A percentile compares a stretch with the other conserved stretches of the same genome.
These are phyloP conservation scores for Varanus salvator DNA, from an alignment of 2,113 vertebrate species.

Conservation along the genomic window DNA sequence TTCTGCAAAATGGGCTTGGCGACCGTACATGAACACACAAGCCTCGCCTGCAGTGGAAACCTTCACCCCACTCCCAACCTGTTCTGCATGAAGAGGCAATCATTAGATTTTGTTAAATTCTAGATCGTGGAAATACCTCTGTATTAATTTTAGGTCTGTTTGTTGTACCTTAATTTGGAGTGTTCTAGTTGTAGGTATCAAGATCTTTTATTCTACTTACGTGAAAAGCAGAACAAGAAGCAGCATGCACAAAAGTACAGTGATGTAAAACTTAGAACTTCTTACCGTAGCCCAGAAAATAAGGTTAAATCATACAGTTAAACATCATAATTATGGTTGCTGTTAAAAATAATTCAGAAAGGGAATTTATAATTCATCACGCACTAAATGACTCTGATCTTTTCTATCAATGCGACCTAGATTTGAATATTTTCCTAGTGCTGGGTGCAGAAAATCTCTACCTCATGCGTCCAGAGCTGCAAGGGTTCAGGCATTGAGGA, in stretches of 20 bases:
- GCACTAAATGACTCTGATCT: neutral
- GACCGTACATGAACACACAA: neutral
- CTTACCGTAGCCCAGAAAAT: neutral
- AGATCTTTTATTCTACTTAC: neutral
- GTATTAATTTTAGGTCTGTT: neutral
- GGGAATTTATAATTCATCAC: neutral
- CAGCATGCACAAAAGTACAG: neutral
- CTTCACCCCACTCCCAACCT: neutral
- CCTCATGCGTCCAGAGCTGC: neutral
- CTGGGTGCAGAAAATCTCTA: neutral
- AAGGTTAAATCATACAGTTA: no score
- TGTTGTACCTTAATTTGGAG: neutral
- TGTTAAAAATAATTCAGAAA: no score
- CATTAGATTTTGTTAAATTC: neutral
- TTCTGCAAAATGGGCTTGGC: neutral
- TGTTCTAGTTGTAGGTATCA: neutral
- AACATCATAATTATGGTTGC: no score
- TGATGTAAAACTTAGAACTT: neutral
- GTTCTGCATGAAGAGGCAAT: neutral
- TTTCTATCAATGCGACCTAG: neutral
- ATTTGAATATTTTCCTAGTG: neutral
- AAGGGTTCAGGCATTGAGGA: neutral
- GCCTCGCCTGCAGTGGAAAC: no score
- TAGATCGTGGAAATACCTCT: neutral
- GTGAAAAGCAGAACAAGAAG: no score